phyloP scores from a whole-genome alignment of 2,888 invertebrate genomes.

The Theretra japonica region DNA sequence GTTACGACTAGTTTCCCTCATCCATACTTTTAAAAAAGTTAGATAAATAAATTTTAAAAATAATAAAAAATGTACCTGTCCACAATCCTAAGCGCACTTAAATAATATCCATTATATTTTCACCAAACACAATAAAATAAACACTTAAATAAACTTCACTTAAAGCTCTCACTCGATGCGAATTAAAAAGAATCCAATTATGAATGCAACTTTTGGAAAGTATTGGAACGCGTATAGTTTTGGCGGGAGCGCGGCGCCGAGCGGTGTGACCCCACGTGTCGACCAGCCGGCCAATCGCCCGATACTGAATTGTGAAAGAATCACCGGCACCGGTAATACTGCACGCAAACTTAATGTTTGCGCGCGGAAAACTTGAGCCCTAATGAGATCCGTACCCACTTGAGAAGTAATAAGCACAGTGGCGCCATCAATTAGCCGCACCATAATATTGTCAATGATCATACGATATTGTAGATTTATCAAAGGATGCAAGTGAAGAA shows the following conservation, averaged over 20 bases:
- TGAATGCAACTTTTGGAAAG: slow-evolving; percentile 26
- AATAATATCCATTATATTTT: slow-evolving; percentile 20
- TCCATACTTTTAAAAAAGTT: background rate
- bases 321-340: slow-evolving; percentile 27
- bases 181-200: background rate
- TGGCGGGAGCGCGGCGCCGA: slow-evolving; percentile 27
- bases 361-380: slow-evolving; percentile 12
- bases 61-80: slow-evolving; percentile 10
- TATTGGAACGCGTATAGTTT: slow-evolving; percentile 28
- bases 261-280: slow-evolving; percentile 21
- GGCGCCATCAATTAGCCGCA: slow-evolving; percentile 5
- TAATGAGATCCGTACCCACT: slow-evolving; percentile 1
- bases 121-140: slow-evolving; percentile 13
- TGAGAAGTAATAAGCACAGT: background rate
- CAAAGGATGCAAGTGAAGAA: slow-evolving; percentile 4
- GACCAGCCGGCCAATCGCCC: slow-evolving; percentile 30
- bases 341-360: slow-evolving; percentile 28
- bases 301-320: slow-evolving; percentile 33
- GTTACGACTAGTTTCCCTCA: background rate
- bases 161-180: background rate
- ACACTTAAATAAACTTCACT: slow-evolving; percentile 19
- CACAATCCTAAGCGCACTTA: slow-evolving; percentile 11
- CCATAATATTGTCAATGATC: slow-evolving; percentile 21
- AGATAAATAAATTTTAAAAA: background rate
- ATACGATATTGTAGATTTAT: slow-evolving; percentile 31